Evolutionary conservation across 2,888 invertebrate species (phyloP).

Genomic region (Drosophila ustulata): DNA sequence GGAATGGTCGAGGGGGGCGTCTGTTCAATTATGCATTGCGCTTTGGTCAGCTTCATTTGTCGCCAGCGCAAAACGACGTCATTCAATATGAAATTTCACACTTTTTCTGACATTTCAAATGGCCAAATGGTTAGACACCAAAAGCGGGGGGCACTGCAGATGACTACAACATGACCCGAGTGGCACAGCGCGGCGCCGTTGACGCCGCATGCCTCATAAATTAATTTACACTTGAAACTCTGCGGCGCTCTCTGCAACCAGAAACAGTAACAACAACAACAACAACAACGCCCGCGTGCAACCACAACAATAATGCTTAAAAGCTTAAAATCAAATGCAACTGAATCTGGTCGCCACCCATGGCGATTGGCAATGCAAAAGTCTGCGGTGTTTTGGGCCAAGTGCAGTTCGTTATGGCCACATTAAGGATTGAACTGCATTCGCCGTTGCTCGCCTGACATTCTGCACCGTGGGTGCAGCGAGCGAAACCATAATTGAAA

Average conservation of each 20-base stretch:
- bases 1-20: too few species aligned
- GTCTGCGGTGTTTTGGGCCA: slow-evolving; percentile 45
- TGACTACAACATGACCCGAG: slow-evolving; percentile 39
- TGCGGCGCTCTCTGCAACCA: slow-evolving; percentile 50
- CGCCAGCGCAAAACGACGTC: slow-evolving; percentile 44
- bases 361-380: slow-evolving; percentile 49
- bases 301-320: slow-evolving; percentile 49
- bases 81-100: slow-evolving; percentile 78
- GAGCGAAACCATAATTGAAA: slow-evolving; percentile 5
- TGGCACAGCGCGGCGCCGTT: slow-evolving; percentile 66
- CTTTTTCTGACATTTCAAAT: slow-evolving; percentile 72
- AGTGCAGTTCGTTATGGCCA: slow-evolving; percentile 55
- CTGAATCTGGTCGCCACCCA: slow-evolving; percentile 61
- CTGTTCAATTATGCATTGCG: slow-evolving; percentile 63
- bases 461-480: slow-evolving; percentile 25
- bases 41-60: slow-evolving; percentile 65
- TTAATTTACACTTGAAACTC: slow-evolving; percentile 79
- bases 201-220: slow-evolving; percentile 75
- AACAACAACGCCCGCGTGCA: slow-evolving; percentile 14
- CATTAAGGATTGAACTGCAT: slow-evolving; percentile 42
- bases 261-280: slow-evolving; percentile 35
- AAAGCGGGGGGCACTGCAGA: neutral
- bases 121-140: slow-evolving; percentile 9
- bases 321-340: slow-evolving; percentile 58
- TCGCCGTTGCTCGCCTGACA: slow-evolving; percentile 11